Conservation (phyloP, 2,797 vertebrate species). For the Rhinatrema bivittatum region DNA sequence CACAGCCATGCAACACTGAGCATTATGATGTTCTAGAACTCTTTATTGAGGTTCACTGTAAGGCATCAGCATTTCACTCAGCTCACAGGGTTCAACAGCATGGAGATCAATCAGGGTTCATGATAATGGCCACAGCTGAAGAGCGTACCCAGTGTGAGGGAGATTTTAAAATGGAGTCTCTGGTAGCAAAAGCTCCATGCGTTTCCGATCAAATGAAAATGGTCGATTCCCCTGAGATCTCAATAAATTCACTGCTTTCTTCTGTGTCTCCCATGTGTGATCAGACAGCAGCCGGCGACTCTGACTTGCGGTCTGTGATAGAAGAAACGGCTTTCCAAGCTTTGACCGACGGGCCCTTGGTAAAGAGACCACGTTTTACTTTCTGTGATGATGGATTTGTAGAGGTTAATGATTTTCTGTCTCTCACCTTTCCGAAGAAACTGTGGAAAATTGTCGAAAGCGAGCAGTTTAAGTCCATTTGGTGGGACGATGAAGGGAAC, state of each 20-base stretch:
- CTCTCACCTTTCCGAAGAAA: constrained; percentile 25
- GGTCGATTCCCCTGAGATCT: neutral
- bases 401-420: constrained; percentile 11
- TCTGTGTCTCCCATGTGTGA: neutral
- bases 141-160: neutral
- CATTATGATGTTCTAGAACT: constrained; percentile 12
- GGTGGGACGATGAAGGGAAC: constrained; percentile 6
- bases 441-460: constrained; percentile 26
- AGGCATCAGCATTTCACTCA: neutral
- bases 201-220: constrained; percentile 1
- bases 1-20: neutral
- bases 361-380: neutral
- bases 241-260: neutral
- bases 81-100: constrained; percentile 2
- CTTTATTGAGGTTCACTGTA: neutral
- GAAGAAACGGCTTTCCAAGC: constrained; percentile 19
- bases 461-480: constrained; percentile 7
- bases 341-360: neutral
- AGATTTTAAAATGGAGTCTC: neutral
- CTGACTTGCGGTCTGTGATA: neutral
- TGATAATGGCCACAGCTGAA: neutral
- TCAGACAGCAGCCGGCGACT: neutral
- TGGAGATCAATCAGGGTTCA: neutral
- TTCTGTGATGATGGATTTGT: neutral
- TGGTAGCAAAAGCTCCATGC: constrained; percentile 2